Evolutionary conservation across 2,888 invertebrate species (phyloP).

Genomic region (Torymus texanus): DNA sequence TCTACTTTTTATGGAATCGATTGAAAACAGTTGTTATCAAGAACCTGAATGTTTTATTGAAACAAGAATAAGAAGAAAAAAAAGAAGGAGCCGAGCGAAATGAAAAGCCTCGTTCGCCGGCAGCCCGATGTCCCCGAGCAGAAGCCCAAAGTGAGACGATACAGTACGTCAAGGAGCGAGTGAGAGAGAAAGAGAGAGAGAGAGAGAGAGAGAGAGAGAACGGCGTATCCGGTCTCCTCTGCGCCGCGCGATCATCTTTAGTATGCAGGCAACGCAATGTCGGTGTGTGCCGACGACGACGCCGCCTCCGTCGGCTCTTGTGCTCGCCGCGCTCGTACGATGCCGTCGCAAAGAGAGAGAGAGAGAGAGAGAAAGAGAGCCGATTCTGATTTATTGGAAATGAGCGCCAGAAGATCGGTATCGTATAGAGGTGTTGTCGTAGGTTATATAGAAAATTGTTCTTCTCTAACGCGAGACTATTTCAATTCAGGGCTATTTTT

Average conservation of each 20-base stretch:
- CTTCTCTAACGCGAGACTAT: no score
- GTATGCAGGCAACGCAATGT: conserved; percentile 57
- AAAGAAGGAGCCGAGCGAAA: background rate
- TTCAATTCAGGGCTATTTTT: no score
- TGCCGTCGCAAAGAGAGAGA: background rate
- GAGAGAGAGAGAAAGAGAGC: no score
- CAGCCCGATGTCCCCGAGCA: background rate
- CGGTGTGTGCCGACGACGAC: conserved; percentile 46
- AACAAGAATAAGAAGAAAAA: background rate
- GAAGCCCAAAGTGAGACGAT: conserved; percentile 40
- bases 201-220: conserved; percentile 19
- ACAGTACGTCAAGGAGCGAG: conserved; percentile 44
- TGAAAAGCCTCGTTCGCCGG: background rate
- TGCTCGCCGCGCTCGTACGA: background rate
- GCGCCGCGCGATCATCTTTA: conserved; percentile 18
- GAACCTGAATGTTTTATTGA: no score
- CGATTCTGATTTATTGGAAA: no score
- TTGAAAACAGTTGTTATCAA: no score
- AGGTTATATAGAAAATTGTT: no score
- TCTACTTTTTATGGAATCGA: no score
- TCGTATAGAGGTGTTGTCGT: no score
- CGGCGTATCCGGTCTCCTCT: conserved; percentile 53
- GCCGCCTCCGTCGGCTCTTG: conserved; percentile 21
- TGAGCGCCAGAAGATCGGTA: no score
- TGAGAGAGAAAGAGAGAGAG: conserved; percentile 24